Conservation (phyloP, 2,113 vertebrate species). For the Chaetodon trifascialis region DNA sequence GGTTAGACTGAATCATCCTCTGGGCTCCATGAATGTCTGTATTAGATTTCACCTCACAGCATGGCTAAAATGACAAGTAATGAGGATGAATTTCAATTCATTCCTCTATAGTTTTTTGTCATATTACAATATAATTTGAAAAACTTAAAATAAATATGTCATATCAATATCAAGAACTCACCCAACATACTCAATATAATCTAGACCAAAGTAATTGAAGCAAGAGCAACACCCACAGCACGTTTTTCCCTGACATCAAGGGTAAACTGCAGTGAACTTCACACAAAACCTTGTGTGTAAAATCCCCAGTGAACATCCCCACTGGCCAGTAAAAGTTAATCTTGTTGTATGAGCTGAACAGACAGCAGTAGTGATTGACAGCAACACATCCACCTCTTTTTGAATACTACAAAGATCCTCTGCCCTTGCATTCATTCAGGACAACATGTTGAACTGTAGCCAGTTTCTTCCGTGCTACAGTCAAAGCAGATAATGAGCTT, state of each 20-base stretch:
- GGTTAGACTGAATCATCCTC: not conserved
- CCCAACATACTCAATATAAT: not conserved
- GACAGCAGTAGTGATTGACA: not conserved
- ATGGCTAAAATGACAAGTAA: not conserved
- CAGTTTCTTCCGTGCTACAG: not conserved
- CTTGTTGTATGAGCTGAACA: not conserved
- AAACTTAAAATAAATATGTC: too few species aligned
- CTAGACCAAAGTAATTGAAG: not conserved
- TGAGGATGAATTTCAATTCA: not conserved
- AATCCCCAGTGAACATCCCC: not conserved
- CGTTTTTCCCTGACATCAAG: not conserved
- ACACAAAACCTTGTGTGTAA: not conserved
- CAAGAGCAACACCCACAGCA: not conserved
- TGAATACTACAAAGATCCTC: not conserved
- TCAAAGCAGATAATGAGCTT: conserved; percentile 4
- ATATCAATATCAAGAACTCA: not conserved
- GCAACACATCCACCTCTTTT: not conserved
- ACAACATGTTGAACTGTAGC: not conserved
- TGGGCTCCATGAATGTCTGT: not conserved
- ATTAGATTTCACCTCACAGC: not conserved
- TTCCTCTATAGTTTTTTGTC: not conserved
- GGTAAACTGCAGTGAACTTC: not conserved
- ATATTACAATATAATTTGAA: not conserved
- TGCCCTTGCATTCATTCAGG: not conserved
- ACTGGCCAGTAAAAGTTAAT: not conserved